Evolutionary conservation across 2,113 vertebrate species (phyloP).

Genomic region (Nibea coibor): DNA sequence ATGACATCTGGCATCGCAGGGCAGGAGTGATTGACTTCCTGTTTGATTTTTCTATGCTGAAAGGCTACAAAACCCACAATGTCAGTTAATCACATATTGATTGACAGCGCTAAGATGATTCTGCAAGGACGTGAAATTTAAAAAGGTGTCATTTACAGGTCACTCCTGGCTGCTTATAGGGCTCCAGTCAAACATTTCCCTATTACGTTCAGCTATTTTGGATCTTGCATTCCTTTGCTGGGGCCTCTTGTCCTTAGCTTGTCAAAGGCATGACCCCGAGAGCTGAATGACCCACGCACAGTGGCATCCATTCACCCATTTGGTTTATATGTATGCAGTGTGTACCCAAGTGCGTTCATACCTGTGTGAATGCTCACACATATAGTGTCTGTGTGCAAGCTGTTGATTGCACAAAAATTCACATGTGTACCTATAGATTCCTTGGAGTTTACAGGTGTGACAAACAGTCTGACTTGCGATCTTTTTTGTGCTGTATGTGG

Average conservation of each 20-base stretch:
- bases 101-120: conserved; percentile 13
- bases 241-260: conserved; percentile 41
- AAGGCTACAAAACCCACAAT: conserved; percentile 9
- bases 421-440: neutral
- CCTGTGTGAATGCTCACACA: neutral
- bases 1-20: neutral
- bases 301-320: conserved; percentile 23
- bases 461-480: conserved; percentile 22
- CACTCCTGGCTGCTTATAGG: conserved; percentile 14
- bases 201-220: conserved; percentile 27
- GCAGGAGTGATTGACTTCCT: neutral
- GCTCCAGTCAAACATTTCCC: conserved; percentile 17
- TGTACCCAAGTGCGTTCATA: neutral
- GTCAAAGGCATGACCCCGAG: conserved; percentile 60
- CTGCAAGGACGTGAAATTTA: conserved; percentile 13
- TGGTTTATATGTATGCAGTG: neutral
- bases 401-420: conserved; percentile 16
- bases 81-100: conserved; percentile 11
- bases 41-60: neutral
- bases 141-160: conserved; percentile 26
- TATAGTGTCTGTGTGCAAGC: neutral
- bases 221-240: conserved; percentile 38
- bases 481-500: neutral
- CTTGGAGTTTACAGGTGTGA: conserved; percentile 36
- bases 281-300: conserved; percentile 40